Base-by-base conservation (phyloP, 2,888 invertebrate genomes). In the Pinctada fucata region DNA sequence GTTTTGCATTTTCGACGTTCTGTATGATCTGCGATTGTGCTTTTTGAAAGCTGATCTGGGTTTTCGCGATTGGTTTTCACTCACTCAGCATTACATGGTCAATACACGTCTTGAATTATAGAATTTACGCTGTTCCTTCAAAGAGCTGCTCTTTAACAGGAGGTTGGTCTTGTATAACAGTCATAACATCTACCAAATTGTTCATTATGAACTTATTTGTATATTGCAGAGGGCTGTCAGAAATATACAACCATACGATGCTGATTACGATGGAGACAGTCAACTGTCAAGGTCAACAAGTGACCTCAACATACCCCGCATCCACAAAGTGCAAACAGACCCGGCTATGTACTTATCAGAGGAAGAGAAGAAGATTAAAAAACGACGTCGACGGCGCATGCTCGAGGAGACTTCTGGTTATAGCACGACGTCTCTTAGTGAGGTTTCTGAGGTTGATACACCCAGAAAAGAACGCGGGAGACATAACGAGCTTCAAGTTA, bases 391-490 rank as follows among this genome's bases (percentile, higher is more conserved):
- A 8, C 69, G 65, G 69, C 81, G 45, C 72, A 75, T 58, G 75
- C 79, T 68, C 64, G 84, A 72, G 49, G 82, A 68, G 78, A 84
- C 75, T 13, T 86, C 86, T n/a, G 86, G 86, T 52, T 86, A 86
- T 51, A 83, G 83, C 48, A 84, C 83, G 13, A 85, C 84, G 48
- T 84, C 86, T 4, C 76, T 81, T 70, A 86, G 86, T 78, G 86
- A 86, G 79, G 75, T 86, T 66, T 86, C 86, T 3, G 86, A 86
- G 70, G 80, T 85, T 48, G 80, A 80, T n/a, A 72, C 75, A n/a
- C 51, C 64, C 16, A 67, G 70, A 31, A 64, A 52, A 13, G 65
- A 76, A 63, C 66, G 75, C 5, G 74, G 49, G 47, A 49, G 68
- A 58, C 49, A 72, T 65, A 49, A 45, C 50, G 65, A 50, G 16